Conservation (phyloP, 2,888 invertebrate species). For the Brachynemurus nebulosus region DNA sequence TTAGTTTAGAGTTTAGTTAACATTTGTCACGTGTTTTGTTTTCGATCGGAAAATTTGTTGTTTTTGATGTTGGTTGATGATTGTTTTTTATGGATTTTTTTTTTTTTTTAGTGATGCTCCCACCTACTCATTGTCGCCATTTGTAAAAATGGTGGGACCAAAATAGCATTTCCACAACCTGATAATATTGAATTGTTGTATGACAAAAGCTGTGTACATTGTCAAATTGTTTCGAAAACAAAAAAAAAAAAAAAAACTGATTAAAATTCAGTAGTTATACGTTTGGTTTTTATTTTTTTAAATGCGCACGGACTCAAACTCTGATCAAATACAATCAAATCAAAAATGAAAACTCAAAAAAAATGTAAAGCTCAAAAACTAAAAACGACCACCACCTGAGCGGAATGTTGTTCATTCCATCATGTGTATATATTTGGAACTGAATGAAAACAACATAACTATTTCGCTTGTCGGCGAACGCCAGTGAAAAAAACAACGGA, state of each 20-base stretch:
- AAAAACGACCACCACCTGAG: neutral
- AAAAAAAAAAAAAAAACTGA: neutral
- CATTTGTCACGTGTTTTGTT: too few species aligned
- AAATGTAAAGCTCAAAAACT: too few species aligned
- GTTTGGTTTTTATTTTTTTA: neutral
- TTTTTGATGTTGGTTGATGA: neutral
- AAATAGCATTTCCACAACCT: neutral
- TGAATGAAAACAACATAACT: too few species aligned
- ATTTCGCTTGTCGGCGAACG: too few species aligned
- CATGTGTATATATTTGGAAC: too few species aligned
- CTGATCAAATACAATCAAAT: too few species aligned
- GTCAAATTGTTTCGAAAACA: neutral
- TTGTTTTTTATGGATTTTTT: neutral
- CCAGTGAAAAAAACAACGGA: too few species aligned
- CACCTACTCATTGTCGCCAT: neutral
- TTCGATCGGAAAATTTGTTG: neutral
- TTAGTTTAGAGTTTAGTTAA: too few species aligned
- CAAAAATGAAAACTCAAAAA: too few species aligned
- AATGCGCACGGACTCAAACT: too few species aligned
- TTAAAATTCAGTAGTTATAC: neutral
- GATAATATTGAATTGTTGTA: neutral
- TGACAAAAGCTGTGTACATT: neutral
- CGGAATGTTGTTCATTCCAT: neutral
- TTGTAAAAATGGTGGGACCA: neutral
- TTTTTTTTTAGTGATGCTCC: neutral